phyloP scores from a whole-genome alignment of 2,113 vertebrate genomes.

The Oceanites oceanicus region DNA sequence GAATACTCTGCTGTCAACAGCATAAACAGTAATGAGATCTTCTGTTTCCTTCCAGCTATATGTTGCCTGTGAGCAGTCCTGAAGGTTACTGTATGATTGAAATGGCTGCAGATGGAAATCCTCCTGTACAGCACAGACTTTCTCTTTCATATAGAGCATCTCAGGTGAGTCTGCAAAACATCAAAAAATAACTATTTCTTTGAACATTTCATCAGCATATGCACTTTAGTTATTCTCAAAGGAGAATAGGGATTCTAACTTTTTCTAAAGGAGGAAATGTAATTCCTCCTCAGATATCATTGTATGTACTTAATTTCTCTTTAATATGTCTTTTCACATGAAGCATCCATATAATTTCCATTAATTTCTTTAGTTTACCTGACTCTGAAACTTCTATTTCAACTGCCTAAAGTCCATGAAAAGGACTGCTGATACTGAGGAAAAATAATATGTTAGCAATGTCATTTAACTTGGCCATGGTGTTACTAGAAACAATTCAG shows the following conservation, averaged over 20 bases:
- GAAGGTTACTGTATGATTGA: conserved; percentile 80
- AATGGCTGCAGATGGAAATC: conserved; percentile 77
- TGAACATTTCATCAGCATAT: neutral
- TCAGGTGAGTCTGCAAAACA: conserved; percentile 71
- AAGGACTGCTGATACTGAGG: neutral
- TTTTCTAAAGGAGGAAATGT: neutral
- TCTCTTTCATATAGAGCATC: conserved; percentile 49
- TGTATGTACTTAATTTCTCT: neutral
- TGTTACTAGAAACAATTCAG: neutral
- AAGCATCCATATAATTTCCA: neutral
- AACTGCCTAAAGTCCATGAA: neutral
- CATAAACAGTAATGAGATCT: conserved; percentile 51
- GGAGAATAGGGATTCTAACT: neutral
- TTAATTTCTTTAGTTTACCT: neutral
- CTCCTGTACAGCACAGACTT: conserved; percentile 69
- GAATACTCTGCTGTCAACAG: conserved; percentile 41
- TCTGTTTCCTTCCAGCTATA: conserved; percentile 78
- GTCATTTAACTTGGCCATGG: neutral
- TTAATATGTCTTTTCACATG: neutral
- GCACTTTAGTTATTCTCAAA: neutral
- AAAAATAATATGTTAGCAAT: neutral
- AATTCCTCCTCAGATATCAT: neutral
- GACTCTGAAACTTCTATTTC: neutral
- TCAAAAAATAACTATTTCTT: neutral
- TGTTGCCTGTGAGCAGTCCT: conserved; percentile 71